Evolutionary conservation across 2,888 invertebrate genomes (phyloP).

Genomic region (Apamea epomidion): DNA sequence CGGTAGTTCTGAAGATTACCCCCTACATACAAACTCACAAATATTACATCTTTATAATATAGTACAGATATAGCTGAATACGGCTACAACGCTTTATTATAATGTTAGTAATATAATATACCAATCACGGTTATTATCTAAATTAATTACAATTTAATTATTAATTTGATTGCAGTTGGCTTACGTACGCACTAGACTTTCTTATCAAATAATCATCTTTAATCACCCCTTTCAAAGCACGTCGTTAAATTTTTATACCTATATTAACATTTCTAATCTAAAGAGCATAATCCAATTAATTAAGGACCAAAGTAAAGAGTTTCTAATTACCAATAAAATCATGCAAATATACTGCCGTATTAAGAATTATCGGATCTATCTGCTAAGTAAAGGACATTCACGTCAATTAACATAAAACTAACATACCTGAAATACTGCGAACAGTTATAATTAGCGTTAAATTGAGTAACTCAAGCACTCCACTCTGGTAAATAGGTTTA

Average conservation of each 20-base stretch:
- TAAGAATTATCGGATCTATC: constrained; percentile 29
- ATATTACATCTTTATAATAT: no score
- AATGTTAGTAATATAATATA: not conserved
- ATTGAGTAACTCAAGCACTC: constrained; percentile 33
- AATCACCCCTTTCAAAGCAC: not conserved
- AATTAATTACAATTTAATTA: constrained; percentile 12
- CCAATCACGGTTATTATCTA: not conserved
- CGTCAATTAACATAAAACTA: constrained; percentile 37
- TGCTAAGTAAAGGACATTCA: not conserved
- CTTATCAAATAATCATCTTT: constrained; percentile 11
- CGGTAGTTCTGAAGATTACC: no score
- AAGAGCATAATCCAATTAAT: constrained; percentile 10
- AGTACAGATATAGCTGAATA: not conserved
- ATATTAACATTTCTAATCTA: constrained; percentile 17
- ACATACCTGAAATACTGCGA: constrained; percentile 11
- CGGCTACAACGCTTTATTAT: not conserved
- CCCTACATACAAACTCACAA: no score
- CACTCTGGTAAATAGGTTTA: constrained; percentile 30
- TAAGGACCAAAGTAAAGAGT: not conserved
- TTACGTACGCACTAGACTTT: not conserved
- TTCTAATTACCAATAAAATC: not conserved
- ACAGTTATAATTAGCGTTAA: constrained; percentile 39
- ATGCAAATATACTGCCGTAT: constrained; percentile 8
- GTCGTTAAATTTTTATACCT: constrained; percentile 8
- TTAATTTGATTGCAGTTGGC: constrained; percentile 14